Base-by-base conservation (phyloP, 2,888 invertebrate species). In the Thecophora atra region DNA sequence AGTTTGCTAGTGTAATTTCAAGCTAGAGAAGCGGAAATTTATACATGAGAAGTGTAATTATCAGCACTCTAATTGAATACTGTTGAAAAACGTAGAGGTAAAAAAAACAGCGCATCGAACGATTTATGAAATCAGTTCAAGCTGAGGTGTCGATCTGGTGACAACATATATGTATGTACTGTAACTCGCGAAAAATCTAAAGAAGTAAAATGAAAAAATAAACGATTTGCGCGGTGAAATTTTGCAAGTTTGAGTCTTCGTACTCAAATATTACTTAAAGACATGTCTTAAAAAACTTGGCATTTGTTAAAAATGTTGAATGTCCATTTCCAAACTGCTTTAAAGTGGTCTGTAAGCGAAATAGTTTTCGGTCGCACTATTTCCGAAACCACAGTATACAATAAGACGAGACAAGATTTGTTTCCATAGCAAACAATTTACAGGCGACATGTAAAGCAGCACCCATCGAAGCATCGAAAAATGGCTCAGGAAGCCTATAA, bases 311-410 rank as follows among this genome's bases (percentile, higher is more conserved):
- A 52, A 52, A 52, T 15, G 17, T 52, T 52, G 17, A 52, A 52
- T 52, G 52, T 17, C 52, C 52, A 52, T 52, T 52, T 52, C 52
- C 15, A 52, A 52, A 52, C 11, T 52, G 52, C 17, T 52, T 52
- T 17, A 52, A 52, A 52, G 6, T 17, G 11, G 11, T 52, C 52
- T 15, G 52, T 52, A 52, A 52, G 17, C 11, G 1, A 52, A 52
- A 52, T 52, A 52, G 52, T 52, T 52, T 52, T 52, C 52, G 52
- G 52, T 52, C 52, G 52, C 52, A 52, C 52, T 52, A 52, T 52
- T 52, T 52, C 52, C 52, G 52, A 52, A 52, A 52, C 17, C 52
- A 52, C 52, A 52, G 17, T 17, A 11, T 15, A 17, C 15, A 52
- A 52, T 17, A 52, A 52, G 17, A 11, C 1, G 52, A 52, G 17